These are phyloP conservation scores for Venturia canescens DNA, from an alignment of 1,140 invertebrate species.

Conservation along the genomic window DNA sequence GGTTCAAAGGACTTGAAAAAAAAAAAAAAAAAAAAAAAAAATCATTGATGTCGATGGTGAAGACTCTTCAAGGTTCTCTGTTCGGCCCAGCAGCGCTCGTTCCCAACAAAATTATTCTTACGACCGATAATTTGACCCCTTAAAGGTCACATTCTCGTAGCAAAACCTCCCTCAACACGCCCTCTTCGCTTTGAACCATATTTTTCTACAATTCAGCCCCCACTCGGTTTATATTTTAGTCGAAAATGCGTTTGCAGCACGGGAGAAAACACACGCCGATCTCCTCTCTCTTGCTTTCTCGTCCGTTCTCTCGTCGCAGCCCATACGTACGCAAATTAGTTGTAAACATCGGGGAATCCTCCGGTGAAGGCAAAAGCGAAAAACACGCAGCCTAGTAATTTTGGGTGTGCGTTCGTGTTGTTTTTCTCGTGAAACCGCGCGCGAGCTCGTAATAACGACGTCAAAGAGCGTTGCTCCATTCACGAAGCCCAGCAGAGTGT, in stretches of 20 bases:
- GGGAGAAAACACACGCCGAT: not conserved
- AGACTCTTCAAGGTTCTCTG: too few relatives aligned
- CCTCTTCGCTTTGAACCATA: too few relatives aligned
- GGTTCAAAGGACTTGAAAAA: too few relatives aligned
- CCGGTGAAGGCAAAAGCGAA: not conserved
- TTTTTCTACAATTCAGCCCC: too few relatives aligned
- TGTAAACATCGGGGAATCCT: conserved; percentile 17
- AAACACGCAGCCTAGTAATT: conserved; percentile 18
- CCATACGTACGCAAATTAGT: conserved; percentile 34
- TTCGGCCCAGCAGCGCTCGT: too few relatives aligned
- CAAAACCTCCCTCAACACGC: too few relatives aligned
- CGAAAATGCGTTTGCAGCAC: not conserved
- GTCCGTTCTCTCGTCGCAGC: not conserved
- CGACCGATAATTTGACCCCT: conserved; percentile 28
- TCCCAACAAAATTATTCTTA: conserved; percentile 17
- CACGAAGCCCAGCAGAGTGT: too few relatives aligned
- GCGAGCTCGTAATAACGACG: too few relatives aligned
- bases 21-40: too few relatives aligned
- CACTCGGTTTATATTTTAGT: not conserved
- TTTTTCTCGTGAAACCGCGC: not conserved
- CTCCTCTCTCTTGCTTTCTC: not conserved
- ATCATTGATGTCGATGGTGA: too few relatives aligned
- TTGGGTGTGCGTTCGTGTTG: not conserved
- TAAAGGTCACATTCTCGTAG: not conserved
- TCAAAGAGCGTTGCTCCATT: too few relatives aligned